phyloP scores from a whole-genome alignment of 2,797 vertebrate genomes.

The Scomberomorus guttatus region DNA sequence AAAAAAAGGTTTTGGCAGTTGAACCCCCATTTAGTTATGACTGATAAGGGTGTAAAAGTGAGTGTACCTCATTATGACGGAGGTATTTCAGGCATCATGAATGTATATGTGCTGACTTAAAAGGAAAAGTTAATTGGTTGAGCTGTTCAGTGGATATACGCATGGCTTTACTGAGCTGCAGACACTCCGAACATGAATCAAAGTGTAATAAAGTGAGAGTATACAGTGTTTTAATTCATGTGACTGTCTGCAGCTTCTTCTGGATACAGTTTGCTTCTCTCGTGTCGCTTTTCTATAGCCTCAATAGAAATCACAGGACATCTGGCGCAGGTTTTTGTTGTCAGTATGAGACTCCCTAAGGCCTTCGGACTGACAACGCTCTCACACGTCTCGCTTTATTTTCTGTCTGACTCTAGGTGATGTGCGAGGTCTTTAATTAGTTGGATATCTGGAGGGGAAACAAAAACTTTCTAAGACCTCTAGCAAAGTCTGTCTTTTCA shows the following conservation, averaged over 20 bases:
- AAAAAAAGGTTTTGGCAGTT: constrained; percentile 11
- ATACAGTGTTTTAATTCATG: not conserved
- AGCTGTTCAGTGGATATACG: not conserved
- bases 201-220: constrained; percentile 12
- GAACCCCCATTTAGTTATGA: constrained; percentile 7
- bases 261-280: constrained; percentile 12
- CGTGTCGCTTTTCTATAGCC: constrained; percentile 33
- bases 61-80: not conserved
- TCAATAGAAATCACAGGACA: constrained; percentile 60
- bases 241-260: constrained; percentile 25
- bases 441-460: constrained; percentile 41
- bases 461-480: constrained; percentile 34
- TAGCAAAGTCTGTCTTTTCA: constrained; percentile 32
- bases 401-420: constrained; percentile 51
- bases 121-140: constrained; percentile 9
- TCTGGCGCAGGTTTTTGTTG: constrained; percentile 58
- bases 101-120: constrained; percentile 11
- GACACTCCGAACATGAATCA: constrained; percentile 6
- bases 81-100: constrained; percentile 13
- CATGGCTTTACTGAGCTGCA: not conserved
- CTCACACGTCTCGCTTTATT: constrained; percentile 48
- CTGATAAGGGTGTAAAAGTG: constrained; percentile 14
- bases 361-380: constrained; percentile 57
- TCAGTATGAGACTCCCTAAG: constrained; percentile 48
- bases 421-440: constrained; percentile 56